Evolutionary conservation across 2,113 vertebrate genomes (phyloP).

Genomic region (Danio rerio): GRCz12tu NC_133194.1:14959001-14959500

Average conservation of each 20-base stretch:
- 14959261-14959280: background rate
- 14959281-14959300: background rate
- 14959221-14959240: no score
- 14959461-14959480: background rate
- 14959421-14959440: background rate
- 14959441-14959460: background rate
- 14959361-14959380: background rate
- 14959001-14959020: background rate
- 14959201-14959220: no score
- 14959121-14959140: background rate
- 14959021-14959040: background rate
- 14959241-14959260: background rate
- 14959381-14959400: no score
- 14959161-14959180: background rate
- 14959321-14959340: background rate
- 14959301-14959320: background rate
- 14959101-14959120: background rate
- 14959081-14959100: background rate
- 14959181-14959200: background rate
- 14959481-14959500: slow-evolving; percentile 50
- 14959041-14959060: background rate
- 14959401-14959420: background rate
- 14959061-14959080: background rate
- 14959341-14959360: background rate
- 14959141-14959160: background rate